A percentile compares a stretch with the other conserved stretches of the same genome.
These are phyloP conservation scores for Leptosomus discolor DNA, from an alignment of 2,113 vertebrate genomes.

Conservation along the genomic window DNA sequence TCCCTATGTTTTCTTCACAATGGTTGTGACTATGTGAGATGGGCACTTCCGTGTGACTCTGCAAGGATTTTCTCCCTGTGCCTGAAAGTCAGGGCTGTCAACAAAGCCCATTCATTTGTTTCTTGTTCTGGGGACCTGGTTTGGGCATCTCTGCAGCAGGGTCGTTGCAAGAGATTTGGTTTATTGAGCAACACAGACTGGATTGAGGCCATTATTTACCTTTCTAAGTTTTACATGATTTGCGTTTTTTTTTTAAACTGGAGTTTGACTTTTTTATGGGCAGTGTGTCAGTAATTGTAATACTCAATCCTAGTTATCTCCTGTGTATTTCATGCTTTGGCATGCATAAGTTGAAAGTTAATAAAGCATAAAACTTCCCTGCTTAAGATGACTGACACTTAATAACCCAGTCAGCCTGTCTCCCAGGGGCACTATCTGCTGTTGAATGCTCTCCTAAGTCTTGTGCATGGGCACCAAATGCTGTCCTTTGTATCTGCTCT, in stretches of 20 bases:
- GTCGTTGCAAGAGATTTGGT: neutral
- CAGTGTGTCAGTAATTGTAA: neutral
- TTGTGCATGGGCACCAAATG: neutral
- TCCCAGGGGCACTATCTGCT: neutral
- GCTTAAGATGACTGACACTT: no score
- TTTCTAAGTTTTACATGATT: neutral
- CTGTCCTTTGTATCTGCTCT: neutral
- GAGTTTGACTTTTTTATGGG: neutral
- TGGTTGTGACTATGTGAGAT: fast-evolving
- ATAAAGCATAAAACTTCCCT: neutral
- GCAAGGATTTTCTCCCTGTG: neutral
- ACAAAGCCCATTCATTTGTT: neutral
- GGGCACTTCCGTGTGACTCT: neutral
- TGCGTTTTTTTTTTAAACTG: neutral
- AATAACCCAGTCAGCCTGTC: neutral
- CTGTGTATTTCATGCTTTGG: neutral
- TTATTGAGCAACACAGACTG: fast-evolving
- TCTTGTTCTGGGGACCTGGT: neutral
- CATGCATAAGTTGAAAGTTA: fast-evolving
- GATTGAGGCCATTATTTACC: neutral
- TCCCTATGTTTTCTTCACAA: neutral
- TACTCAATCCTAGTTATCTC: fast-evolving
- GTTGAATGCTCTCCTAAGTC: neutral
- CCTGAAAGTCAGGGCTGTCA: neutral
- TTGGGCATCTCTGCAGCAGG: neutral